Evolutionary conservation across 1,140 invertebrate species (phyloP).

Genomic region (Heliconius hewitsoni): DNA sequence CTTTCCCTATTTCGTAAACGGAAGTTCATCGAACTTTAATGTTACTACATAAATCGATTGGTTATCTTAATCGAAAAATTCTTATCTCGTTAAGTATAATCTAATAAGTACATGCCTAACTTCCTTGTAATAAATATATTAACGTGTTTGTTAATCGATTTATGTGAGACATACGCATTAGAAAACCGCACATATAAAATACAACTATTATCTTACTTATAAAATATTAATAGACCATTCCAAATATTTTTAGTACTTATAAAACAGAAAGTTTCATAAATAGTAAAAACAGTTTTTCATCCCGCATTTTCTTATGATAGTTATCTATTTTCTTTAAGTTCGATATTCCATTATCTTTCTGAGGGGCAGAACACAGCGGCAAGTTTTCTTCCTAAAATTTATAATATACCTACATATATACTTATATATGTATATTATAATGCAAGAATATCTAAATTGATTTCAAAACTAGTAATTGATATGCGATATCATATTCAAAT

Average conservation of each 20-base stretch:
- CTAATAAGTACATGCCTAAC: constrained; percentile 39
- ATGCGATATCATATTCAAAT: too few relatives aligned
- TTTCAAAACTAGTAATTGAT: too few relatives aligned
- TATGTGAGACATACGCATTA: neutral
- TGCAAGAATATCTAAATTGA: too few relatives aligned
- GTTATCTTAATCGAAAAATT: constrained; percentile 56
- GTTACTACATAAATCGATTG: constrained; percentile 49
- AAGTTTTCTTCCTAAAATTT: too few relatives aligned
- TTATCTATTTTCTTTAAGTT: too few relatives aligned
- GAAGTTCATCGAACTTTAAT: constrained; percentile 73
- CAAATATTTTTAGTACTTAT: neutral
- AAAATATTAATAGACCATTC: neutral
- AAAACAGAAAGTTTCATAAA: neutral
- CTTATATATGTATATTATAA: too few relatives aligned
- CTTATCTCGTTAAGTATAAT: constrained; percentile 64
- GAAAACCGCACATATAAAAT: neutral
- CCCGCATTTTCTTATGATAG: neutral
- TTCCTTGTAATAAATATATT: constrained; percentile 36
- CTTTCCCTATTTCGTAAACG: constrained; percentile 68
- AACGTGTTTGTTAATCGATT: constrained; percentile 6
- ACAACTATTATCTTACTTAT: neutral
- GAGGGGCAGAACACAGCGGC: neutral
- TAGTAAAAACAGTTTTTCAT: too few relatives aligned
- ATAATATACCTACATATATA: too few relatives aligned
- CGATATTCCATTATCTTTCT: neutral